These are phyloP conservation scores for Lipophrys pholis DNA, from an alignment of 2,113 vertebrate genomes.

Conservation along the genomic window DNA sequence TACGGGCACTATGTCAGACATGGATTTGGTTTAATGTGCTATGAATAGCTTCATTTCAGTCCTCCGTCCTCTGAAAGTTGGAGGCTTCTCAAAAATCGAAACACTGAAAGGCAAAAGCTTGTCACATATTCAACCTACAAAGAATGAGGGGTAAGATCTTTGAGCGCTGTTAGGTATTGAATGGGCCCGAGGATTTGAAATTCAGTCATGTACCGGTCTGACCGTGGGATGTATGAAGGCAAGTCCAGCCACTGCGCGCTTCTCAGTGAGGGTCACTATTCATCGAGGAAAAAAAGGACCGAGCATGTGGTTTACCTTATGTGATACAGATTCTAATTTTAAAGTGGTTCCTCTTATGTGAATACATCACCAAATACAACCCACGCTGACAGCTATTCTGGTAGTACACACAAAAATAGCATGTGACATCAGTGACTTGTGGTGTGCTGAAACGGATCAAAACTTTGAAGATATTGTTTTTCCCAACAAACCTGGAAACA, in stretches of 20 bases:
- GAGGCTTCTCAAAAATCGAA: constrained; percentile 39
- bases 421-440: no score
- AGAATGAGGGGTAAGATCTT: constrained; percentile 23
- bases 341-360: background rate
- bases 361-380: background rate
- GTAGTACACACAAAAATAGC: no score
- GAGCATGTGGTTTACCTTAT: constrained; percentile 8
- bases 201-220: constrained; percentile 36
- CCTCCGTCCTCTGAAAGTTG: constrained; percentile 35
- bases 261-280: constrained; percentile 10
- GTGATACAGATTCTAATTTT: background rate
- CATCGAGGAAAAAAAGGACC: constrained; percentile 12
- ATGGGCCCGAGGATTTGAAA: constrained; percentile 21
- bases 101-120: constrained; percentile 37
- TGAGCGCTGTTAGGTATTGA: constrained; percentile 9
- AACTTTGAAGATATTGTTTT: no score
- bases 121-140: constrained; percentile 22
- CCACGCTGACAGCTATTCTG: no score
- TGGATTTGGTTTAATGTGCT: constrained; percentile 59
- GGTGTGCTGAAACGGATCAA: no score
- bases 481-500: no score
- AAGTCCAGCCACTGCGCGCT: background rate
- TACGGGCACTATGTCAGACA: constrained; percentile 35
- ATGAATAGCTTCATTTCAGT: constrained; percentile 49
- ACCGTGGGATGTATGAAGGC: constrained; percentile 6